Percentiles rank a stretch among this genome's conserved stretches.
Conservation (phyloP, 1,140 invertebrate genomes). For the Penaeus indicus region DNA sequence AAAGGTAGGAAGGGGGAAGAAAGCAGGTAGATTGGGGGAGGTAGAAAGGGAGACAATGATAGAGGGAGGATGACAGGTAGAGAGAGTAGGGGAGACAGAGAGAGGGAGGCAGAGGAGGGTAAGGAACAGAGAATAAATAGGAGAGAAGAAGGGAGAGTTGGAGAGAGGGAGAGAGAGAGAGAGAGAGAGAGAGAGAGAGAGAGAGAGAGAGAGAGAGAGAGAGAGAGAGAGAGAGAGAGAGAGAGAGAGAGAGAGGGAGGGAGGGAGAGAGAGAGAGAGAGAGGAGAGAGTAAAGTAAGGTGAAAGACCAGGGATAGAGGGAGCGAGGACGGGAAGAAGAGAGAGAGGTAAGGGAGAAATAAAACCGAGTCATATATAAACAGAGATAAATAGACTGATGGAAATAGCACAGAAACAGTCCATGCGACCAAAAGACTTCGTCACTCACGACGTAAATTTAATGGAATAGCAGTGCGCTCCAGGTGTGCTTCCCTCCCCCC, state of each 20-base stretch:
- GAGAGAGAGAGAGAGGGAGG: background rate
- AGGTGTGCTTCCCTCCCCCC: no score
- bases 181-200: conserved; percentile 9
- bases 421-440: no score
- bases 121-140: background rate
- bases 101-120: background rate
- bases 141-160: background rate
- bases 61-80: background rate
- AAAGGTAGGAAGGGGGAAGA: background rate
- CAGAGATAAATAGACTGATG: no score
- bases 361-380: no score
- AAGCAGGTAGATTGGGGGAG: background rate
- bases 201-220: background rate
- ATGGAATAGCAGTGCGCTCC: no score
- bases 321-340: no score
- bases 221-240: background rate
- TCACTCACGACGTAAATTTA: no score
- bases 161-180: background rate
- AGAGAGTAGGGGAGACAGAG: background rate
- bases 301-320: no score
- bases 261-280: background rate
- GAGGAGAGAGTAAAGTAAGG: background rate
- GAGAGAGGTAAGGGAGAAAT: no score
- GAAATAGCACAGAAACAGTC: no score
- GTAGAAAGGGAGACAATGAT: background rate